Evolutionary conservation across 2,113 vertebrate species (phyloP).

Genomic region (Vulpes ferrilata): DNA sequence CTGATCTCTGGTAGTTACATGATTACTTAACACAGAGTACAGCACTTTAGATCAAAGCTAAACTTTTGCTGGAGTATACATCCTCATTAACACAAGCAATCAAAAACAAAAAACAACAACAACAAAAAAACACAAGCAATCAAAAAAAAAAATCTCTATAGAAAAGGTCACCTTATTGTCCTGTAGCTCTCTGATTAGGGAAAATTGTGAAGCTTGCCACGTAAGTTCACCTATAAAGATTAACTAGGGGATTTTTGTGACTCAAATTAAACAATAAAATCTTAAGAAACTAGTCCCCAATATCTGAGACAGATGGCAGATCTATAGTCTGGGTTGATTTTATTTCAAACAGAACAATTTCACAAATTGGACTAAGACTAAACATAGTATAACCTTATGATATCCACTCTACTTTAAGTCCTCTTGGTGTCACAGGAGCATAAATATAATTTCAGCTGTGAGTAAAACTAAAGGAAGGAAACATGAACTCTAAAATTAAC

Average conservation of each 20-base stretch:
- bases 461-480: conserved; percentile 34
- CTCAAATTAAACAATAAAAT: neutral
- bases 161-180: neutral
- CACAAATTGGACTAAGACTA: neutral
- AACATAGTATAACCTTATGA: neutral
- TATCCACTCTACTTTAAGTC: neutral
- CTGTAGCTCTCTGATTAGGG: neutral
- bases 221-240: neutral
- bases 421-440: neutral
- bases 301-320: conserved; percentile 13
- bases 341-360: neutral
- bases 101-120: neutral
- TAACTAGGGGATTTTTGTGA: neutral
- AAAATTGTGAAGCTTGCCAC: neutral
- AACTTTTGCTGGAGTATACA: neutral
- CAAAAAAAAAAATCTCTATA: neutral
- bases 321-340: neutral
- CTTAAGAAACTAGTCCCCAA: neutral
- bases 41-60: conserved; percentile 2
- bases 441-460: neutral
- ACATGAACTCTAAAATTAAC: conserved; percentile 27
- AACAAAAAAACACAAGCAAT: neutral
- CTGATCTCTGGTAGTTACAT: neutral
- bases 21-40: neutral
- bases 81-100: neutral